Percentiles rank a stretch among this genome's conserved stretches.
Evolutionary conservation across 2,797 vertebrate species (phyloP).

Genomic region (Avahi laniger): DNA sequence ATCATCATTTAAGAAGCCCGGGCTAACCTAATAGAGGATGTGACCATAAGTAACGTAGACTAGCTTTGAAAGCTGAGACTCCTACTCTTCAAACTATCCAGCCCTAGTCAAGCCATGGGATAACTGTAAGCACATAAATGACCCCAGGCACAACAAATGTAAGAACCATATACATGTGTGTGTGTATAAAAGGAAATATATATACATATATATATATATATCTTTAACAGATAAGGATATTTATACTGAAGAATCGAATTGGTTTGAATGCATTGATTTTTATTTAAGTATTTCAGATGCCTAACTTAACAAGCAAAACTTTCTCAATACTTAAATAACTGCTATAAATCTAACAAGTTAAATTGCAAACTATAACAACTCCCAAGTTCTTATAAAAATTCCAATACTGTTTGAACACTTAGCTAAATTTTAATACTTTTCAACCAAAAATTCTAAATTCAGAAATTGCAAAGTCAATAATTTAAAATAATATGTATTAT

Average conservation of each 20-base stretch:
- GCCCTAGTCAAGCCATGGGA: not conserved
- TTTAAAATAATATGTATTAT: not conserved
- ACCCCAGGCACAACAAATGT: not conserved
- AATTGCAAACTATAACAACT: slow-evolving; percentile 7
- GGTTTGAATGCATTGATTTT: slow-evolving; percentile 11
- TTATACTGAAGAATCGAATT: not conserved
- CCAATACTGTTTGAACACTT: not conserved
- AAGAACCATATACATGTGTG: not conserved
- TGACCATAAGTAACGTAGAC: not conserved
- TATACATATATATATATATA: not conserved
- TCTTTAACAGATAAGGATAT: not conserved
- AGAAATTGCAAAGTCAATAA: not conserved
- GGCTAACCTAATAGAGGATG: not conserved
- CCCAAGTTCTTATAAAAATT: not conserved
- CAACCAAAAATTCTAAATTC: not conserved
- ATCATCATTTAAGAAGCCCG: not conserved
- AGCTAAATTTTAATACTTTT: not conserved
- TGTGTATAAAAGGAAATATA: too few relatives aligned
- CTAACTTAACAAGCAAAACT: slow-evolving; percentile 30
- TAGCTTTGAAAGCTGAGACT: not conserved
- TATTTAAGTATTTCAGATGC: not conserved
- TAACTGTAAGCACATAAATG: not conserved
- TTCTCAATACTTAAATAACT: not conserved
- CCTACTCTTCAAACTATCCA: not conserved
- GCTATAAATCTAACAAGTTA: slow-evolving; percentile 26